A percentile compares a stretch with the other conserved stretches of the same genome.
Conservation (phyloP, 2,113 vertebrate species). For the Corythaeola cristata region DNA sequence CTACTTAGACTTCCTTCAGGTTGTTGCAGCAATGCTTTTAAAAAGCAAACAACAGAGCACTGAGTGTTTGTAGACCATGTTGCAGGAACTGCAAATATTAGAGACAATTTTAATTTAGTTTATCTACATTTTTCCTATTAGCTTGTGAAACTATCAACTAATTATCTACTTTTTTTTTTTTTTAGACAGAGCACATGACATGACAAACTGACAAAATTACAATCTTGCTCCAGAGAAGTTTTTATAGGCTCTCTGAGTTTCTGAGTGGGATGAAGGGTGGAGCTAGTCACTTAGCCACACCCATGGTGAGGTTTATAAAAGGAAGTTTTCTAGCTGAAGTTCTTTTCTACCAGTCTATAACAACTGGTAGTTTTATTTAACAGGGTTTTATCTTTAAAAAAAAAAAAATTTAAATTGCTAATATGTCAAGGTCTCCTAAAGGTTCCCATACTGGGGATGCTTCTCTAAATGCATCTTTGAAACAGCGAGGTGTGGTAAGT, state of each 20-base stretch:
- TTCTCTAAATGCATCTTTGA: background rate
- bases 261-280: slow-evolving; percentile 37
- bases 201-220: background rate
- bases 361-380: background rate
- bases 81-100: background rate
- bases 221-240: background rate
- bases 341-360: background rate
- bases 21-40: background rate
- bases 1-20: background rate
- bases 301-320: slow-evolving; percentile 37
- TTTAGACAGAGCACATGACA: background rate
- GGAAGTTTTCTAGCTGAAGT: background rate
- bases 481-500: slow-evolving; percentile 55
- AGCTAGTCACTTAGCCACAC: slow-evolving; percentile 37
- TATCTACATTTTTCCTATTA: background rate
- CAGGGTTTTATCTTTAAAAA: background rate
- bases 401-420: too few relatives aligned
- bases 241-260: background rate
- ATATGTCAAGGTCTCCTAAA: slow-evolving; percentile 8
- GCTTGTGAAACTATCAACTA: background rate
- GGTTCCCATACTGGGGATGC: background rate
- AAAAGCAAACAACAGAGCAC: background rate
- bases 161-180: background rate
- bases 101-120: background rate
- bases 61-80: background rate